phyloP scores from a whole-genome alignment of 2,797 vertebrate genomes.

The Balearica regulorum region DNA sequence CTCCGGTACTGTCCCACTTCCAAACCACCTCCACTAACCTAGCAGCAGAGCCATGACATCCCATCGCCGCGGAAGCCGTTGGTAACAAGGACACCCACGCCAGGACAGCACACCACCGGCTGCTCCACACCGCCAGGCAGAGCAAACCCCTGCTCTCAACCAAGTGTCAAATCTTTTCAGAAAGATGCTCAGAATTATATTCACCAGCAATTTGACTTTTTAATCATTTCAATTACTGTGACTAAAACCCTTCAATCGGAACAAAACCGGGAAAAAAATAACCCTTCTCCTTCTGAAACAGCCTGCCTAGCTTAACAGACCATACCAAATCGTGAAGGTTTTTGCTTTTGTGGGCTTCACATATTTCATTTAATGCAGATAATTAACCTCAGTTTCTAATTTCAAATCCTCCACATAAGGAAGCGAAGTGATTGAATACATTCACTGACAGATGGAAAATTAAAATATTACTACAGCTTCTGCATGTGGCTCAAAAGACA shows the following conservation, averaged over 20 bases:
- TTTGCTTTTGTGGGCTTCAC: constrained; percentile 53
- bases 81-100: neutral
- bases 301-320: constrained; percentile 53
- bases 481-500: constrained; percentile 25
- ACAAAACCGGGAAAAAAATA: constrained; percentile 48
- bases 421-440: constrained; percentile 23
- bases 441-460: constrained; percentile 59
- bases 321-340: constrained; percentile 52
- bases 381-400: constrained; percentile 69
- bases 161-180: neutral
- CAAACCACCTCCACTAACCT: neutral
- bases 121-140: neutral
- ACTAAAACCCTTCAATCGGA: constrained; percentile 60
- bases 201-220: constrained; percentile 56
- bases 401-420: constrained; percentile 56
- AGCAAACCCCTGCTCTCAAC: neutral
- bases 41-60: neutral
- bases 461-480: constrained; percentile 60
- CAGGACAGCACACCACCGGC: fast-evolving
- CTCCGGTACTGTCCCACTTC: neutral
- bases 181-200: constrained; percentile 32
- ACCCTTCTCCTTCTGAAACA: constrained; percentile 45
- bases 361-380: constrained; percentile 65
- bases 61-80: neutral
- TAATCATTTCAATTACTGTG: constrained; percentile 69